Percentiles rank a stretch among this genome's conserved stretches.
Evolutionary conservation across 2,888 invertebrate species (phyloP).

Genomic region (Nysson spinosus): DNA sequence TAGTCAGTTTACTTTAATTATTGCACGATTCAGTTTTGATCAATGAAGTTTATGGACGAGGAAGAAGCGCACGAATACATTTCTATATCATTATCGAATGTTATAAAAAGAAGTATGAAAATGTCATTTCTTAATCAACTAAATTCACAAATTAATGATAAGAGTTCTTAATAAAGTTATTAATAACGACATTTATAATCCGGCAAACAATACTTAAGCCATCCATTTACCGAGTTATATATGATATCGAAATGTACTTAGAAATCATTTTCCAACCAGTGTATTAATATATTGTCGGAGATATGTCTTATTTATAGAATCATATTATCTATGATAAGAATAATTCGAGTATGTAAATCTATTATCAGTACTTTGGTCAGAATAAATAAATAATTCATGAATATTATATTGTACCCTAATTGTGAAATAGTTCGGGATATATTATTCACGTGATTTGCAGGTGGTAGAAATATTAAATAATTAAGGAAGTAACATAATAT

Average conservation of each 20-base stretch:
- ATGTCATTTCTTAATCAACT: not conserved
- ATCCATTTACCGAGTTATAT: constrained; percentile 38
- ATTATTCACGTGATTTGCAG: no score
- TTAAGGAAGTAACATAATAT: not conserved
- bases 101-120: not conserved
- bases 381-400: no score
- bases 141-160: no score
- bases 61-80: not conserved
- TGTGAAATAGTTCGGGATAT: no score
- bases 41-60: not conserved
- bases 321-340: not conserved
- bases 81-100: not conserved
- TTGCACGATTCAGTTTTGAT: constrained; percentile 10
- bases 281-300: constrained; percentile 1
- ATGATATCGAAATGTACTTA: constrained; percentile 18
- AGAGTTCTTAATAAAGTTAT: constrained; percentile 3
- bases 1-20: constrained; percentile 53
- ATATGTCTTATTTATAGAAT: constrained; percentile 11
- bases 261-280: not conserved
- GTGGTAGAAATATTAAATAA: not conserved
- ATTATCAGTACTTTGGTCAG: no score
- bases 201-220: constrained; percentile 34
- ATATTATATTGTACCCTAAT: no score
- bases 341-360: constrained; percentile 20
- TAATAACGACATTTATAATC: constrained; percentile 11